Percentiles rank a stretch among this genome's conserved stretches.
These are phyloP conservation scores for Andrena haemorrhoa DNA, from an alignment of 2,888 invertebrate genomes.

Conservation along the genomic window DNA sequence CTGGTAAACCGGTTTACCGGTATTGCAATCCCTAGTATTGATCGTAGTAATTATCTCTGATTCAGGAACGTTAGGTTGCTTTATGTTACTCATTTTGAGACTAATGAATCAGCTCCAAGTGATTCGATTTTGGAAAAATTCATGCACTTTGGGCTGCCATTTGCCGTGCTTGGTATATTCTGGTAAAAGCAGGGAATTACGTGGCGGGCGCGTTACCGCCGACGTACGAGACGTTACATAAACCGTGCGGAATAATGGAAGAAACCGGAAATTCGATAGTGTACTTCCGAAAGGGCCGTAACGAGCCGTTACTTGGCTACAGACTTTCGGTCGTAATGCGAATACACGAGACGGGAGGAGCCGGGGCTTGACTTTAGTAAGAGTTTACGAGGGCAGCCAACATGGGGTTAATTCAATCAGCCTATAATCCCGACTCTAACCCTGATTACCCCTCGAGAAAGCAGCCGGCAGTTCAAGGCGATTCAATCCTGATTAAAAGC, in stretches of 20 bases:
- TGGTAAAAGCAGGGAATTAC: slow-evolving; percentile 50
- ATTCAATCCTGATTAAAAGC: slow-evolving; percentile 79
- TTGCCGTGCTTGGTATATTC: neutral
- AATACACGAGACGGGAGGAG: slow-evolving; percentile 84
- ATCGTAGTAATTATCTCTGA: no score
- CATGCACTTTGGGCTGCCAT: neutral
- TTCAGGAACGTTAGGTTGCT: no score
- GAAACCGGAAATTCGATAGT: slow-evolving; percentile 72
- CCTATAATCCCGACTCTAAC: slow-evolving; percentile 82
- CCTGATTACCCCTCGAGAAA: slow-evolving; percentile 80
- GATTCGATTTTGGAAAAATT: no score
- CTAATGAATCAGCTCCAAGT: no score
- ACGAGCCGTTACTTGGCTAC: slow-evolving; percentile 78
- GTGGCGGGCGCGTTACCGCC: slow-evolving; percentile 17
- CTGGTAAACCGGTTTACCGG: no score
- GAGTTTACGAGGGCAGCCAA: slow-evolving; percentile 84
- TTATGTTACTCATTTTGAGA: no score
- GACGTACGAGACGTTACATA: slow-evolving; percentile 55
- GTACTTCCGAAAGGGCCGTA: slow-evolving; percentile 71
- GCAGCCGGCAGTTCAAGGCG: slow-evolving; percentile 65
- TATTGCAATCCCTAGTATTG: no score
- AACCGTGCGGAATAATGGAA: slow-evolving; percentile 66
- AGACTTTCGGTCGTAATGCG: slow-evolving; percentile 79
- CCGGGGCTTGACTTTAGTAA: slow-evolving; percentile 81
- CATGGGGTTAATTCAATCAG: slow-evolving; percentile 84